Evolutionary conservation across 2,113 vertebrate genomes (phyloP), one percentile per base, ranked within the genome.

Genomic region (Rallus limicola): DNA sequence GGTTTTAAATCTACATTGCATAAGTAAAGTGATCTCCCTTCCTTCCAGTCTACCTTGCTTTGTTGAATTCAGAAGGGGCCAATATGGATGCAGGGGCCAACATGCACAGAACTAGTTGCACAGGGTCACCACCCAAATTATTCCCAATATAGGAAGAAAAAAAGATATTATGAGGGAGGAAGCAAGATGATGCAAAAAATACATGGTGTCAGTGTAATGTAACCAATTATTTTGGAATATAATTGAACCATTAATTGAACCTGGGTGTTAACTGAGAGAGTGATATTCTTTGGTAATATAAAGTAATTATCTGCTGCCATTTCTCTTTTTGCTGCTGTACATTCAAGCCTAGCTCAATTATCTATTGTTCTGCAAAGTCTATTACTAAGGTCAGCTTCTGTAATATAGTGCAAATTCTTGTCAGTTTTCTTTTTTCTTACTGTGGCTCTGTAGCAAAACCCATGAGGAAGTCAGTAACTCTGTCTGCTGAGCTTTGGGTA

Each of bases 281-380:
- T 63, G 60, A 81, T 72, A 90, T 88, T 96, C 76, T 90, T 88
- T 90, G 70, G 67, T 88, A 93, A 90, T 88, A 60, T 70, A 65
- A 88, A 69, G 29, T 55, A 88, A 96, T 95, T 96, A 84, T 76
- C 83, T 81, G 13, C 74, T 82, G 44, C 62, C 48, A 36, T 86
- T 93, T 89, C 65, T 93, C 80, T 88, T 75, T 81, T 84, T 93
- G 34, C 88, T 95, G 77, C 69, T 59, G 65, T 52, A 58, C 88
- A 79, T 96, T 96, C 83, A 86, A 86, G 72, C 42, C 38, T 90
- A 86, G 52, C 80, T 95, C 80, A 94, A 83, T 95, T 95, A 93
- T 90, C 79, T 83, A 24, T 90, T 95, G 71, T 90, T 94, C 76
- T 68, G 86, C 60, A 34, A 11, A 79, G 62, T 56, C 72, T 94